A percentile compares a stretch with the other conserved stretches of the same genome.
These are phyloP conservation scores for Microtus ochrogaster DNA, from an alignment of 2,113 vertebrate genomes.

Conservation along the genomic window DNA sequence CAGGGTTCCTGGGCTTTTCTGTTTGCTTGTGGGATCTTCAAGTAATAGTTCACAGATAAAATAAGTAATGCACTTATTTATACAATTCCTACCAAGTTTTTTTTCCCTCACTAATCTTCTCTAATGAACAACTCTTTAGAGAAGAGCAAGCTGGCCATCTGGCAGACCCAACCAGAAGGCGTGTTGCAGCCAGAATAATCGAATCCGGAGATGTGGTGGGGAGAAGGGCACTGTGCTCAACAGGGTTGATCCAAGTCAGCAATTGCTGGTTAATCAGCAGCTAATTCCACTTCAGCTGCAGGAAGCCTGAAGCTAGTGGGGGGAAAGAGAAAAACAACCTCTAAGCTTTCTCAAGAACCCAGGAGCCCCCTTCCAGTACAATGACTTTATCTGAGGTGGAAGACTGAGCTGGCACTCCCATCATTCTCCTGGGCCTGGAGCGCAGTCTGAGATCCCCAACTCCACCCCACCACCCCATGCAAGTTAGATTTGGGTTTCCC, in stretches of 20 bases:
- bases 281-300: conserved; percentile 62
- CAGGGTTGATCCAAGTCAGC: conserved; percentile 68
- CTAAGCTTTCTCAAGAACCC: conserved; percentile 47
- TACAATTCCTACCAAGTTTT: conserved; percentile 72
- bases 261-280: conserved; percentile 72
- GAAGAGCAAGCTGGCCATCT: conserved; percentile 78
- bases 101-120: conserved; percentile 71
- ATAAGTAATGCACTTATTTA: conserved; percentile 78
- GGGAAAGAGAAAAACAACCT: background rate
- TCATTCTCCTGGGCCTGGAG: background rate
- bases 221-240: conserved; percentile 66
- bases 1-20: conserved; percentile 53
- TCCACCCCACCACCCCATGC: accelerated
- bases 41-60: conserved; percentile 68
- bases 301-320: conserved; percentile 48
- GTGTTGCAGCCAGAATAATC: conserved; percentile 69
- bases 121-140: conserved; percentile 75
- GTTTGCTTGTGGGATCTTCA: conserved; percentile 66
- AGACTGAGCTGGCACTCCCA: background rate
- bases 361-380: conserved; percentile 65
- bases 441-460: background rate
- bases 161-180: conserved; percentile 67
- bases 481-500: background rate
- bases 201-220: conserved; percentile 66
- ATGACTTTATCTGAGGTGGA: conserved; percentile 36